Evolutionary conservation across 1,140 invertebrate genomes (phyloP).

Genomic region (Parasteatoda tepidariorum): DNA sequence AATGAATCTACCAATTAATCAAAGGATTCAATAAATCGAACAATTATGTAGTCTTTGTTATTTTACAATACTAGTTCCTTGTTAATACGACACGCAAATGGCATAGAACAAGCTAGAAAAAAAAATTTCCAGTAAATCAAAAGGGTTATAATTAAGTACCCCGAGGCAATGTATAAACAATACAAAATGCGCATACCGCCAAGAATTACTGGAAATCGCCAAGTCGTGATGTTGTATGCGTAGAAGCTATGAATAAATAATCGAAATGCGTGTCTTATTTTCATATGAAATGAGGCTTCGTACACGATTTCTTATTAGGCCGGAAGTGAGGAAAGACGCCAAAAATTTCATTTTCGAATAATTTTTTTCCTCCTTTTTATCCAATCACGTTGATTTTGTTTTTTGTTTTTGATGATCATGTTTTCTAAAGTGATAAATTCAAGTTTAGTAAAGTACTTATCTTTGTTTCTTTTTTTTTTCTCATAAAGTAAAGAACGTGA

Average conservation of each 20-base stretch:
- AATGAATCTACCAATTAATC: neutral
- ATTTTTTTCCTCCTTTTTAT: neutral
- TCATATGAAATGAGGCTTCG: constrained; percentile 6
- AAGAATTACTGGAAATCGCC: constrained; percentile 4
- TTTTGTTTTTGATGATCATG: no score
- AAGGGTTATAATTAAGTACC: constrained; percentile 17
- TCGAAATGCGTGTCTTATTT: constrained; percentile 28
- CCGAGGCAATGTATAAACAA: constrained; percentile 7
- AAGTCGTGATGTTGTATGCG: constrained; percentile 34
- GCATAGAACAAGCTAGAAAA: neutral
- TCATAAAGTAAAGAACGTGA: no score
- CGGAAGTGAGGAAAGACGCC: neutral
- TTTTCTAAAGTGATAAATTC: no score
- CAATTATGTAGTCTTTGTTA: neutral
- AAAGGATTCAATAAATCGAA: neutral
- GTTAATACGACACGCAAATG: neutral
- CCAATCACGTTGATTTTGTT: neutral
- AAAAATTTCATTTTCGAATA: neutral
- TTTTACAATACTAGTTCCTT: neutral
- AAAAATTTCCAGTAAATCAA: constrained; percentile 17
- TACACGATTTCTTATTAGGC: neutral
- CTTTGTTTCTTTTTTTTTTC: no score
- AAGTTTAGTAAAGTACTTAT: no score
- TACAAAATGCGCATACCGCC: constrained; percentile 3
- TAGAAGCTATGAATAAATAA: constrained; percentile 30